These are phyloP conservation scores for Schizopygopsis malacanthus DNA, from an alignment of 2,797 vertebrate species.

Conservation along the genomic window DNA sequence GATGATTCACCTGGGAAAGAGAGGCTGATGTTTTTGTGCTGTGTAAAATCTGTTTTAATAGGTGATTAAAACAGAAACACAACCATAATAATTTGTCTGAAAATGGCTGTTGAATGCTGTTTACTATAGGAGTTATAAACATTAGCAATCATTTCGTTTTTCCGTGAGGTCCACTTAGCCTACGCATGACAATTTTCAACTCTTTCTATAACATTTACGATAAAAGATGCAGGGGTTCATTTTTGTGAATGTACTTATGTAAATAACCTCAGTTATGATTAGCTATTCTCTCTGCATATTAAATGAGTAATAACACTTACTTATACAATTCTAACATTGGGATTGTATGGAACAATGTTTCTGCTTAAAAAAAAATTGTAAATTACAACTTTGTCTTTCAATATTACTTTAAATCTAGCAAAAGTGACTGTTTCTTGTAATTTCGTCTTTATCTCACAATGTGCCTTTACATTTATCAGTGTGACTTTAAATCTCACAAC, in stretches of 20 bases:
- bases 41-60: not conserved
- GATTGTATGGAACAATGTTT: not conserved
- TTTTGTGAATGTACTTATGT: not conserved
- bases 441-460: not conserved
- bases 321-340: not conserved
- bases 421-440: not conserved
- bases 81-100: not conserved
- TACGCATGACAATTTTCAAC: not conserved
- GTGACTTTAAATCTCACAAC: not conserved
- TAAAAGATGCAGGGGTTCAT: not conserved
- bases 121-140: not conserved
- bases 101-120: not conserved
- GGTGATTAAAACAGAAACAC: not conserved
- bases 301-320: not conserved
- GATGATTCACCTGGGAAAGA: not conserved
- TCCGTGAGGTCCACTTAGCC: not conserved
- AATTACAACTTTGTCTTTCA: not conserved
- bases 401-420: not conserved
- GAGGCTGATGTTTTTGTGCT: not conserved
- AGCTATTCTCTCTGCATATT: not conserved
- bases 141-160: not conserved
- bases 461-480: not conserved
- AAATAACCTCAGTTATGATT: not conserved
- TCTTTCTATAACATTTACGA: not conserved
- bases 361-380: not conserved